Percentiles rank a stretch among this genome's conserved stretches.
Evolutionary conservation across 1,140 invertebrate species (phyloP).

Genomic region (Pachypsylla venusta): DNA sequence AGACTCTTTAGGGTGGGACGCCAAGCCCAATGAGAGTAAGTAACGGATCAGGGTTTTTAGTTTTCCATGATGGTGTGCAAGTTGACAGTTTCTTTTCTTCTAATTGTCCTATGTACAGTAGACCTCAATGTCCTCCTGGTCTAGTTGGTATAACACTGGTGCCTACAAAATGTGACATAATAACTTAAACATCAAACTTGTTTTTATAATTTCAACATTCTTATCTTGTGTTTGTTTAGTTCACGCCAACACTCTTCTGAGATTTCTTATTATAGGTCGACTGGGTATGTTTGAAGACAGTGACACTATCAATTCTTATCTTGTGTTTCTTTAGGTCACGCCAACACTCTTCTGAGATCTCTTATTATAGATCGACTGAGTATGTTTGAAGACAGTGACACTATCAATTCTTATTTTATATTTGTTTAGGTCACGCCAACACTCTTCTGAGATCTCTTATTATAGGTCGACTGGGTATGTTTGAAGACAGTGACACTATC

Average conservation of each 20-base stretch:
- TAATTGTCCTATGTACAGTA: not conserved
- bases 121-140: not conserved
- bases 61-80: not conserved
- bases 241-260: slow-evolving; percentile 68
- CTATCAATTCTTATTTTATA: not conserved
- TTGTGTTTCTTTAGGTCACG: slow-evolving; percentile 53
- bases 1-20: slow-evolving; percentile 59
- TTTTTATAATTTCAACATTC: too few species aligned
- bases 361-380: slow-evolving; percentile 69
- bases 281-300: slow-evolving; percentile 68
- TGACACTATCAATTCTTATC: too few species aligned
- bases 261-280: slow-evolving; percentile 63
- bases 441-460: slow-evolving; percentile 72
- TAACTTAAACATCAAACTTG: not conserved
- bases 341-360: slow-evolving; percentile 68
- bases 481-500: slow-evolving; percentile 59
- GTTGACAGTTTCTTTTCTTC: not conserved
- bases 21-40: slow-evolving; percentile 47
- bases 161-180: not conserved
- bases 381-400: not conserved
- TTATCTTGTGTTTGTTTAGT: too few species aligned
- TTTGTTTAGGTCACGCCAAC: slow-evolving; percentile 49
- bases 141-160: not conserved
- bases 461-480: slow-evolving; percentile 59
- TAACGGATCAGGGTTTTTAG: too few species aligned